Conservation (phyloP, 2,113 vertebrate genomes). For the Cichladusa arquata region DNA sequence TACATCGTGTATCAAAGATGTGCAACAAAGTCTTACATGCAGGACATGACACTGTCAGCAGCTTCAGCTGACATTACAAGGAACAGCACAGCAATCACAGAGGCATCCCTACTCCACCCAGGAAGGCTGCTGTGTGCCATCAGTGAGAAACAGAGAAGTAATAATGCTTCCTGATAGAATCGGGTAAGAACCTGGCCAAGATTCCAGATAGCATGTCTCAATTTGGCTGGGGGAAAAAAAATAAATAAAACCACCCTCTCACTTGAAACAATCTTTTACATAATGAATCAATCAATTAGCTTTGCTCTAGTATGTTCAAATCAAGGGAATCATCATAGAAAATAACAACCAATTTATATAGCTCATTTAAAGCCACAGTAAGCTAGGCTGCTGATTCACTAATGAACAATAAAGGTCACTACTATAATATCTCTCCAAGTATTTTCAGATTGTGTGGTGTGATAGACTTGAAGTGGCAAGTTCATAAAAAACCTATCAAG, state of each 20-base stretch:
- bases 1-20: not conserved
- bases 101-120: not conserved
- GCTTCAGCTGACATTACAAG: not conserved
- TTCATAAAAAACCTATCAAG: not conserved
- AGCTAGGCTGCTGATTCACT: constrained; percentile 32
- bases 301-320: constrained; percentile 41
- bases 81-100: not conserved
- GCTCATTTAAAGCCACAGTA: constrained; percentile 51
- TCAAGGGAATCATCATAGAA: constrained; percentile 45
- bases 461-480: constrained; percentile 2
- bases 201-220: not conserved
- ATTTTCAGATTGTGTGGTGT: not conserved
- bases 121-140: not conserved
- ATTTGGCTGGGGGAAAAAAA: not conserved
- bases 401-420: constrained; percentile 67
- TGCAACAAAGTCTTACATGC: not conserved
- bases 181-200: not conserved
- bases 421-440: not conserved
- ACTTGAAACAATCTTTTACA: constrained; percentile 51
- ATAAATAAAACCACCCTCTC: not conserved
- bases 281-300: constrained; percentile 63
- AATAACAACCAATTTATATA: constrained; percentile 57
- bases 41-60: not conserved
- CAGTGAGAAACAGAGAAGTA: not conserved
- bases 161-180: not conserved